phyloP scores from a whole-genome alignment of 2,113 vertebrate genomes.

The Argyrosomus japonicus region DNA sequence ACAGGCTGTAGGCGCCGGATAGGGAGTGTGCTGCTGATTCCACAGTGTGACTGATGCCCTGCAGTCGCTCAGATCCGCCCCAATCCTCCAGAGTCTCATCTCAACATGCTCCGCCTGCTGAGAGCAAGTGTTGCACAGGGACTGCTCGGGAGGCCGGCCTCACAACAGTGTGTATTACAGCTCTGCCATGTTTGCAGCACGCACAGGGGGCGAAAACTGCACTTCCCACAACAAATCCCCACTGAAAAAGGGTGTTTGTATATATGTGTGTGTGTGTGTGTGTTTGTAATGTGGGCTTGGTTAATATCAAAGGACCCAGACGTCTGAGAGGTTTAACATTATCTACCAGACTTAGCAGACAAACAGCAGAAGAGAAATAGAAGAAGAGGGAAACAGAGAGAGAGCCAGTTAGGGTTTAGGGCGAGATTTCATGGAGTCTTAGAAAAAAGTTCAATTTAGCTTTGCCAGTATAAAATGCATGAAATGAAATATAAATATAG shows the following conservation, averaged over 20 bases:
- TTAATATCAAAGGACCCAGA: neutral
- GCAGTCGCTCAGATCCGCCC: slow-evolving; percentile 32
- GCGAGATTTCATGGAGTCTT: neutral
- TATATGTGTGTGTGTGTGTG: neutral
- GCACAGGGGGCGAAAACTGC: neutral
- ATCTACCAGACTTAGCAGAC: neutral
- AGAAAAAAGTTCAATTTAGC: neutral
- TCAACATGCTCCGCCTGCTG: slow-evolving; percentile 45
- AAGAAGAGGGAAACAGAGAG: neutral
- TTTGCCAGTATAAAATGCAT: neutral
- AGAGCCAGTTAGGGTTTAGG: neutral
- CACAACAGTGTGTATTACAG: slow-evolving; percentile 1
- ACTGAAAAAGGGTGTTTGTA: slow-evolving; percentile 10
- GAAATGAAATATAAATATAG: neutral
- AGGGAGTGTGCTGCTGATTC: slow-evolving; percentile 43
- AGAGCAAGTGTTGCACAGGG: slow-evolving; percentile 24
- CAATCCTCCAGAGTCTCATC: slow-evolving; percentile 47
- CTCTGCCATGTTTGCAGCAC: slow-evolving; percentile 5
- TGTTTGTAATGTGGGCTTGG: neutral
- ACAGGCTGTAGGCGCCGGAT: slow-evolving; percentile 35
- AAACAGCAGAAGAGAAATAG: neutral
- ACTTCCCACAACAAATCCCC: slow-evolving; percentile 8
- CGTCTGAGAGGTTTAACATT: neutral
- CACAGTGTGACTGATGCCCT: slow-evolving; percentile 53
- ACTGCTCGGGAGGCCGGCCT: slow-evolving; percentile 20